phyloP scores from a whole-genome alignment of 2,888 invertebrate species.

The Tinea semifulvella region DNA sequence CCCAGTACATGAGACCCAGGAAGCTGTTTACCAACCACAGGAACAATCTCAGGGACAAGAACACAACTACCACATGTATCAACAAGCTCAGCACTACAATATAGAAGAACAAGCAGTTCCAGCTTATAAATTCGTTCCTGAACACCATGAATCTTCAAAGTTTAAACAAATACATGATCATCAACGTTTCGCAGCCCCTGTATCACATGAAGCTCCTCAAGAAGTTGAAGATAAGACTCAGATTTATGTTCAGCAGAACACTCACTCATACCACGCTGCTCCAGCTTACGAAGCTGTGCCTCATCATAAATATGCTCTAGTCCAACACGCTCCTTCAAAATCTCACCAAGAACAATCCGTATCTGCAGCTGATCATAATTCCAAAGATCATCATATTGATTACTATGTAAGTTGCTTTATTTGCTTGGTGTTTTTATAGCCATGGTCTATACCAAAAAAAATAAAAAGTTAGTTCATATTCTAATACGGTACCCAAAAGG shows the following conservation, averaged over 20 bases:
- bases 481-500: too few species aligned
- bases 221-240: neutral
- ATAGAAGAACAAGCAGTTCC: neutral
- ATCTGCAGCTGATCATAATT: constrained; percentile 17
- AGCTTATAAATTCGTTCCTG: neutral
- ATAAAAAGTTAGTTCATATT: too few species aligned
- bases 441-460: too few species aligned
- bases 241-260: constrained; percentile 5
- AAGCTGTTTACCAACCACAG: neutral
- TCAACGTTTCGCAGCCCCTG: neutral
- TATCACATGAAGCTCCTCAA: neutral
- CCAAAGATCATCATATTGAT: constrained; percentile 31
- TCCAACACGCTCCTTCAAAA: constrained; percentile 4
- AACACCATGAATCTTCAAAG: constrained; percentile 4
- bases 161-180: neutral
- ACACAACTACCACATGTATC: neutral
- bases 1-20: constrained; percentile 4
- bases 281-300: constrained; percentile 1
- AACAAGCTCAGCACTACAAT: constrained; percentile 11
- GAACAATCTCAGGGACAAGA: neutral
- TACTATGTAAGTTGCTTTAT: constrained; percentile 55
- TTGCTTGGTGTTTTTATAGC: too few species aligned
- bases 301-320: constrained; percentile 7
- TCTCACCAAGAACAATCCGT: constrained; percentile 17
- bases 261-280: neutral